phyloP scores from a whole-genome alignment of 2,113 vertebrate genomes.

The Ariopsis seemanni region DNA sequence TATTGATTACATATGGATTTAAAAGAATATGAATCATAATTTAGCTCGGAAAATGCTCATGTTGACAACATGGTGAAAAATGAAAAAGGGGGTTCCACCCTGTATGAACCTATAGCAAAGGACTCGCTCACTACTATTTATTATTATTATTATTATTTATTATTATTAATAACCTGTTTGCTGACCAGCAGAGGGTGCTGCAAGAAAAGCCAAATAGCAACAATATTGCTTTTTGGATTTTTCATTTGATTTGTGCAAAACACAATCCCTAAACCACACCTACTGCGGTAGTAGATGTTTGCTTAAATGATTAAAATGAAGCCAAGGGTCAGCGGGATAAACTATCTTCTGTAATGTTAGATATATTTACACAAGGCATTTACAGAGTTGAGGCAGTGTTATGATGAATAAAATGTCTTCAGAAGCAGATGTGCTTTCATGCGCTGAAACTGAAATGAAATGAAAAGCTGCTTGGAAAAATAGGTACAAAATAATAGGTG shows the following conservation, averaged over 20 bases:
- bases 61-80: constrained; percentile 11
- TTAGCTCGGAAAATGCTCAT: constrained; percentile 15
- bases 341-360: constrained; percentile 32
- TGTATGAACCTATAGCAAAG: constrained; percentile 16
- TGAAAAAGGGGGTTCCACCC: not conserved
- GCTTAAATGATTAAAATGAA: constrained; percentile 17
- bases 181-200: constrained; percentile 45
- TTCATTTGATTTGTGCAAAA: constrained; percentile 54
- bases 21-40: constrained; percentile 6
- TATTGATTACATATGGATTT: not conserved
- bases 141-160: not conserved
- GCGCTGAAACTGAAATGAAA: constrained; percentile 70
- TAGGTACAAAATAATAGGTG: constrained; percentile 64
- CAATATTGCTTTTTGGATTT: constrained; percentile 39
- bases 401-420: constrained; percentile 81
- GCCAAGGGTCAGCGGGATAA: constrained; percentile 26
- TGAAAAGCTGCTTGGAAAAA: constrained; percentile 81
- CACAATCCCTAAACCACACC: constrained; percentile 11
- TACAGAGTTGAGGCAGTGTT: constrained; percentile 90
- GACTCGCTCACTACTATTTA: not conserved
- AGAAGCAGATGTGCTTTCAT: constrained; percentile 83
- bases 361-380: constrained; percentile 78
- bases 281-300: not conserved
- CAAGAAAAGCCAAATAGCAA: constrained; percentile 24
- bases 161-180: not conserved